Percentiles rank a stretch among this genome's conserved stretches.
These are phyloP conservation scores for Drosophila guanche DNA, from an alignment of 1,140 invertebrate species.

Conservation along the genomic window DNA sequence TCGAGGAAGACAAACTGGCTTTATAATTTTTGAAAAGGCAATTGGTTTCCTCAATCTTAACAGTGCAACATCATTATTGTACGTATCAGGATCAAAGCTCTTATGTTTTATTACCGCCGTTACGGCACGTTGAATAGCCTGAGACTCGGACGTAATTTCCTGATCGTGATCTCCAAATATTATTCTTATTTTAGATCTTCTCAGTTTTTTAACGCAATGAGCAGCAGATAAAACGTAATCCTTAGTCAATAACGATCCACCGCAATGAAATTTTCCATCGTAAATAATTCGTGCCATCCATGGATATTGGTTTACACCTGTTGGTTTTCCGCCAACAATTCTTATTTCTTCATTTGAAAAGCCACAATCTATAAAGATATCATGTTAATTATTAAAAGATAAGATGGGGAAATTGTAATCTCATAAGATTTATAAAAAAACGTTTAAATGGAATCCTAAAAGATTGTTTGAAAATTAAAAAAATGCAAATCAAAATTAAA, in stretches of 20 bases:
- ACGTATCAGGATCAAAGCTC: conserved; percentile 92
- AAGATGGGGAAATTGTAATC: no score
- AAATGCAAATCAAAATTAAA: no score
- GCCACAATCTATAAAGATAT: conserved; percentile 87
- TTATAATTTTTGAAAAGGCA: conserved; percentile 90
- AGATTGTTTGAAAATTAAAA: no score
- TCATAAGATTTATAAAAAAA: background rate
- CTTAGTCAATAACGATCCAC: conserved; percentile 92
- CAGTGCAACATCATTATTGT: conserved; percentile 94
- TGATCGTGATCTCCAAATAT: conserved; percentile 93
- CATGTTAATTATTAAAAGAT: background rate
- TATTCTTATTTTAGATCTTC: conserved; percentile 90
- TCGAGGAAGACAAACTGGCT: conserved; percentile 90
- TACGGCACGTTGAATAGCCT: conserved; percentile 90
- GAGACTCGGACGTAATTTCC: conserved; percentile 89
- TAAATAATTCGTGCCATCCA: conserved; percentile 92
- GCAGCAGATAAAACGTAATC: conserved; percentile 89
- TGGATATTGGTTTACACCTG: conserved; percentile 92
- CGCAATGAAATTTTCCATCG: conserved; percentile 94
- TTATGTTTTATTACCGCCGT: conserved; percentile 90
- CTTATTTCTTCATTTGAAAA: conserved; percentile 89
- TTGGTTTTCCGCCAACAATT: conserved; percentile 89
- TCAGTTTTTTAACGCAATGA: conserved; percentile 89
- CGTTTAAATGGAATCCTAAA: background rate
- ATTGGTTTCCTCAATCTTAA: conserved; percentile 90